phyloP scores from a whole-genome alignment of 1,140 invertebrate genomes.

The Pissodes strobi region DNA sequence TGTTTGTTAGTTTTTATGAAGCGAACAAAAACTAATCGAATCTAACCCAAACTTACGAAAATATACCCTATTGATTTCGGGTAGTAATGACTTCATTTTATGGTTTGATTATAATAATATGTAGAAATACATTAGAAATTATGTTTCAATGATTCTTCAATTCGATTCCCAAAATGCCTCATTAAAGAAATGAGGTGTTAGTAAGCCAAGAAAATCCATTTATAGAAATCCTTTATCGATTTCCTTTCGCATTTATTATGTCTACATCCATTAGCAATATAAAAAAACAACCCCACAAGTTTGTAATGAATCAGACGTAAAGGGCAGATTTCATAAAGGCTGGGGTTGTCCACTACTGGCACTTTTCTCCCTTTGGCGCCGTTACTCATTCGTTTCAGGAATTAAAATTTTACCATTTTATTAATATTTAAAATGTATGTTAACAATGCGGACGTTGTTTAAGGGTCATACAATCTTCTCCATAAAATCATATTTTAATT shows the following conservation, averaged over 20 bases:
- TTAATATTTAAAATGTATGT: conserved; percentile 28
- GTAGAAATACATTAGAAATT: background rate
- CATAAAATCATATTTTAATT: too few species aligned
- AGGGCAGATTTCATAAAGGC: conserved; percentile 26
- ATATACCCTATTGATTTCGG: too few species aligned
- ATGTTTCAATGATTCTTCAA: background rate
- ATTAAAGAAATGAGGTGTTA: background rate
- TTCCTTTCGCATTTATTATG: conserved; percentile 7
- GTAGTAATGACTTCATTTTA: too few species aligned
- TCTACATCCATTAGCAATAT: conserved; percentile 5
- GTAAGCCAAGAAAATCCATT: conserved; percentile 3
- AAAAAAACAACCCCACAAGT: conserved; percentile 26
- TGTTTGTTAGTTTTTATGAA: conserved; percentile 3
- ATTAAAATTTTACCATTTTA: conserved; percentile 21
- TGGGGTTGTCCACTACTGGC: conserved; percentile 24
- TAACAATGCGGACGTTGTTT: conserved; percentile 15
- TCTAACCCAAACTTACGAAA: too few species aligned
- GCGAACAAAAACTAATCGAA: too few species aligned
- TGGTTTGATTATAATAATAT: too few species aligned
- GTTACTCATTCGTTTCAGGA: conserved; percentile 8
- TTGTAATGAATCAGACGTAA: conserved; percentile 22
- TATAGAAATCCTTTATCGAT: conserved; percentile 4
- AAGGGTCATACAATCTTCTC: too few species aligned
- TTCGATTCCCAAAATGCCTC: background rate
- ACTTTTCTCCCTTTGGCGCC: conserved; percentile 21